phyloP scores from a whole-genome alignment of 2,113 vertebrate species.

The Poeciliopsis turrubarensis region DNA sequence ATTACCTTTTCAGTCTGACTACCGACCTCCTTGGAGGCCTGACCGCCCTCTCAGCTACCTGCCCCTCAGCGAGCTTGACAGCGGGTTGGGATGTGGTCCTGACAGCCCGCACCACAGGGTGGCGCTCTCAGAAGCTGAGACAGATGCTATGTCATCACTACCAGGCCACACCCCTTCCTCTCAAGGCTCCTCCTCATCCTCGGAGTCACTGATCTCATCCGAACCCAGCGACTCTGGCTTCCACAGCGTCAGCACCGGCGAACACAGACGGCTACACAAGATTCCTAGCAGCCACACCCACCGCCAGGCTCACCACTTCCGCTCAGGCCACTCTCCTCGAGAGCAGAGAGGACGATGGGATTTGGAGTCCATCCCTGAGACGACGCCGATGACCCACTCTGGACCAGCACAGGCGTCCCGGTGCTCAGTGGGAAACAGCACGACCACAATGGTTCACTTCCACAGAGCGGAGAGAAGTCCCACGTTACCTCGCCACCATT shows the following conservation, averaged over 20 bases:
- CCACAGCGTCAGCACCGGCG: constrained; percentile 72
- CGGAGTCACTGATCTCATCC: constrained; percentile 61
- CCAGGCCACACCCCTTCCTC: constrained; percentile 69
- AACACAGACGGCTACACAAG: constrained; percentile 69
- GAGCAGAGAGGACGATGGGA: constrained; percentile 77
- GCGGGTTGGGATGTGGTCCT: constrained; percentile 61
- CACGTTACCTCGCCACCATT: constrained; percentile 57
- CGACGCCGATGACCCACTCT: constrained; percentile 39
- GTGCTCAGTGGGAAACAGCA: constrained; percentile 72
- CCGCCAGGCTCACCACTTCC: constrained; percentile 51
- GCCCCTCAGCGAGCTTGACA: constrained; percentile 69
- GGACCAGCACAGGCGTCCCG: constrained; percentile 36
- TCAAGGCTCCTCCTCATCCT: constrained; percentile 61
- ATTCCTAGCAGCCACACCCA: constrained; percentile 59
- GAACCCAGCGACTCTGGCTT: constrained; percentile 75
- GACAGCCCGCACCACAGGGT: constrained; percentile 62
- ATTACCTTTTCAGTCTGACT: constrained; percentile 51
- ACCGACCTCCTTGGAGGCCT: constrained; percentile 33
- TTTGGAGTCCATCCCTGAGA: constrained; percentile 79
- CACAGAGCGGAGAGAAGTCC: constrained; percentile 73
- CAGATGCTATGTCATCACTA: constrained; percentile 61
- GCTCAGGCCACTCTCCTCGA: constrained; percentile 59
- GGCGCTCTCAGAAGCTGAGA: constrained; percentile 64
- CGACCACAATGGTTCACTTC: constrained; percentile 71
- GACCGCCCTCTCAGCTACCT: constrained; percentile 56